phyloP scores from a whole-genome alignment of 2,113 vertebrate genomes.

The Otis tarda region DNA sequence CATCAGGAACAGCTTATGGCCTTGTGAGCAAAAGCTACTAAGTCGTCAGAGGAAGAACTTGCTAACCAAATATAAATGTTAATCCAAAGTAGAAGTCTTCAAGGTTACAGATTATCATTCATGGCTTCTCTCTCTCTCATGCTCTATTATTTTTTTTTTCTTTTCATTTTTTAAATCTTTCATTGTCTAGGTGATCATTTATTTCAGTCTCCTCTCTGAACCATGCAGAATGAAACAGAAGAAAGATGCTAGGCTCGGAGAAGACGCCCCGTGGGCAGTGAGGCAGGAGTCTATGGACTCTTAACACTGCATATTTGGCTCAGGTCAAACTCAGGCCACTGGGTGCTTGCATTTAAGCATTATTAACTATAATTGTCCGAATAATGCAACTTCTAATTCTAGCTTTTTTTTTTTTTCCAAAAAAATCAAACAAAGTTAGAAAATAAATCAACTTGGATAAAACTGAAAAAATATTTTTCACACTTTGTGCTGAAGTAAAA shows the following conservation, averaged over 20 bases:
- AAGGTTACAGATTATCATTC: background rate
- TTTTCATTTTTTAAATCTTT: background rate
- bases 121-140: background rate
- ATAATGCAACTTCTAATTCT: background rate
- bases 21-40: background rate
- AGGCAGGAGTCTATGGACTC: background rate
- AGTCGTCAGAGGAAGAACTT: background rate
- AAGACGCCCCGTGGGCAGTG: background rate
- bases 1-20: background rate
- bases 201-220: background rate
- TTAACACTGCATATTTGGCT: background rate
- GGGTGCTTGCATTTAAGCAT: background rate
- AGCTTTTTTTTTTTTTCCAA: background rate
- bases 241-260: background rate
- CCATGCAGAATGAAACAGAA: background rate
- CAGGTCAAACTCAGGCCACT: background rate
- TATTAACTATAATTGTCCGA: background rate
- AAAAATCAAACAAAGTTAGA: background rate
- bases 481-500: background rate
- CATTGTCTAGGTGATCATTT: background rate
- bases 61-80: background rate
- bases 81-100: background rate
- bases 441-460: background rate
- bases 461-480: background rate
- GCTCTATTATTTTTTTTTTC: background rate